Base-by-base conservation (phyloP, 2,113 vertebrate species). In the Ancistrus triradiatus region DNA sequence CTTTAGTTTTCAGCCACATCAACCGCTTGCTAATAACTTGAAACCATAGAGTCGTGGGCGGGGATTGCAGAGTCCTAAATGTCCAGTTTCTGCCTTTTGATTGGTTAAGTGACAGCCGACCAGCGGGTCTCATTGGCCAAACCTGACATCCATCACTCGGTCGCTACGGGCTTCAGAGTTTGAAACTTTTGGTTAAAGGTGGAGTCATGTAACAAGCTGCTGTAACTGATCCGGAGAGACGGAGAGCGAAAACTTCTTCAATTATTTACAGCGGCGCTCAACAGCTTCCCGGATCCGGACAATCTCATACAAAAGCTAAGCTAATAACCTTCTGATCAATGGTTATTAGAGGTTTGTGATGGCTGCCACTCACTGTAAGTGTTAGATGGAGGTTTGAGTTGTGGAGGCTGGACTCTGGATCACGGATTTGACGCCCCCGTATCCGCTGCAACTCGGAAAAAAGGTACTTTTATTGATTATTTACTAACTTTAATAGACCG, bases 241-340 rank as follows among this genome's bases (percentile, higher is more conserved):
- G 9, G 7, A 31, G 37, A 40, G 37, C 71, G 81, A 84, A 80
- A 63, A 70, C 61, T 59, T 59, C 51, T 70, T 88, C 31, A 88
- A 89, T 87, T 87, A 89, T 89, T 89, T 28, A 89, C 76, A 63
- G 69, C 71, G 59, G 56, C 64, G 66, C 19, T 53, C 75, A 73
- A 40, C 71, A 57, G 55, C 51, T 52, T 19, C 76, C 28, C 63
- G 46, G 66, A 55, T 21, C 40, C 18, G n/a, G 17, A 58, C 35
- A 2, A 42, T 6, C 9, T 42, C 38, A 11, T 42, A n/a, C 38
- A n/a, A 5, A 42, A 27, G n/a, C 17, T 10, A 24, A n/a, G n/a
- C 19, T 22, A n/a, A 3, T 24, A 10, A 13, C 13, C 37, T 10
- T 40, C 9, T 1, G 3, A 14, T n/a, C 13, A 4, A 40, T 14